phyloP scores from a whole-genome alignment of 2,888 invertebrate species.

The Poecilobothrus nobilitatus region DNA sequence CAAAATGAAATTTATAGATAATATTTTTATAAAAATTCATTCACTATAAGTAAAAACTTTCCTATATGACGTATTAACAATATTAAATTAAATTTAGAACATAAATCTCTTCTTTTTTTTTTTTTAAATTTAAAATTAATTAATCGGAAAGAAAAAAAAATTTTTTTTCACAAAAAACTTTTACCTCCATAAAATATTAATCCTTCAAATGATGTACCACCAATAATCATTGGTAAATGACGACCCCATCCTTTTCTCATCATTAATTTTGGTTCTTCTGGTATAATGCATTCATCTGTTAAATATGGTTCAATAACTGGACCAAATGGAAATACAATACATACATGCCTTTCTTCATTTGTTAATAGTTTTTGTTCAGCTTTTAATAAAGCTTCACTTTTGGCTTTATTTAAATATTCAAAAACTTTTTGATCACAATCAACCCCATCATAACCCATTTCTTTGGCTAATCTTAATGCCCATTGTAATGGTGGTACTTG shows the following conservation, averaged over 20 bases:
- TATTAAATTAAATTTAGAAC: no score
- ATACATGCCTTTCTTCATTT: constrained; percentile 34
- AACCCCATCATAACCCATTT: constrained; percentile 32
- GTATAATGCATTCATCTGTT: constrained; percentile 34
- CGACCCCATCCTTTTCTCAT: constrained; percentile 36
- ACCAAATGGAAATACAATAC: constrained; percentile 35
- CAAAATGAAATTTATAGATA: no score
- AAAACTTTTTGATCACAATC: constrained; percentile 34
- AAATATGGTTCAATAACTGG: constrained; percentile 39
- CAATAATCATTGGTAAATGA: constrained; percentile 37
- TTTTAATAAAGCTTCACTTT: constrained; percentile 33
- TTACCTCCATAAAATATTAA: no score
- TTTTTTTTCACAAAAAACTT: no score
- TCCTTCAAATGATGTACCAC: constrained; percentile 40
- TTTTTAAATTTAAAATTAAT: constrained; percentile 18
- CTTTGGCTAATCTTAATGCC: constrained; percentile 35
- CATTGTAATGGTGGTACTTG: constrained; percentile 29
- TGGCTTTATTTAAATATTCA: constrained; percentile 31
- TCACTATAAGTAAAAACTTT: no score
- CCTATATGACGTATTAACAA: no score
- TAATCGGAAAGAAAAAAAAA: constrained; percentile 37
- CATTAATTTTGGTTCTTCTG: constrained; percentile 29
- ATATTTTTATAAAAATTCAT: no score
- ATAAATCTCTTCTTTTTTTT: no score
- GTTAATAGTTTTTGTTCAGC: constrained; percentile 30